These are phyloP conservation scores for Melitaea athalia DNA, from an alignment of 2,888 invertebrate species.

Conservation along the genomic window DNA sequence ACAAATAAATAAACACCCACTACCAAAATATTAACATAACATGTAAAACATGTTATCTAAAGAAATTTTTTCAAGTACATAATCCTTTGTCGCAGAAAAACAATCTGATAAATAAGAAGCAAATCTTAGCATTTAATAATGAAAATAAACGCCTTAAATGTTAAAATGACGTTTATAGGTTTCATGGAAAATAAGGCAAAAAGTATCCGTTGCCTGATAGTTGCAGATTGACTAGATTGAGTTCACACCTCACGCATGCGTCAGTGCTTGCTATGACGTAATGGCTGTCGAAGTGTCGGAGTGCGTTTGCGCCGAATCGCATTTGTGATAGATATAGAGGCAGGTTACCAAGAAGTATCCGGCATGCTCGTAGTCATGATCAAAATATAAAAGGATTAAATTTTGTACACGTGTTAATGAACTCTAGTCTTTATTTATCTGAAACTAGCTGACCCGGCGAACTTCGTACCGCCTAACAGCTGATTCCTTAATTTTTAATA, in stretches of 20 bases:
- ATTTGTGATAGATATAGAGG: slow-evolving; percentile 34
- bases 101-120: neutral
- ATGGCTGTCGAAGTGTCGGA: slow-evolving; percentile 31
- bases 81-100: neutral
- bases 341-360: slow-evolving; percentile 29
- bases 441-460: no score
- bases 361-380: neutral
- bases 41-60: neutral
- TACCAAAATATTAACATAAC: no score
- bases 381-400: neutral
- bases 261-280: slow-evolving; percentile 46
- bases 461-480: no score
- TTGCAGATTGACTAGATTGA: slow-evolving; percentile 43
- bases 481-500: no score
- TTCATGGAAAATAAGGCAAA: slow-evolving; percentile 41
- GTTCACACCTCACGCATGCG: slow-evolving; percentile 47
- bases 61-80: neutral
- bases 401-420: no score
- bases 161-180: slow-evolving; percentile 21
- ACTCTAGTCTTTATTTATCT: no score
- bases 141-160: neutral
- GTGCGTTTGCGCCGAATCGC: slow-evolving; percentile 32
- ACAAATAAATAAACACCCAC: no score
- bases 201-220: slow-evolving; percentile 41
- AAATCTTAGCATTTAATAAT: neutral